Evolutionary conservation across 2,113 vertebrate species (phyloP), one percentile per base, ranked within the genome.

Genomic region (Echinops telfairi): DNA sequence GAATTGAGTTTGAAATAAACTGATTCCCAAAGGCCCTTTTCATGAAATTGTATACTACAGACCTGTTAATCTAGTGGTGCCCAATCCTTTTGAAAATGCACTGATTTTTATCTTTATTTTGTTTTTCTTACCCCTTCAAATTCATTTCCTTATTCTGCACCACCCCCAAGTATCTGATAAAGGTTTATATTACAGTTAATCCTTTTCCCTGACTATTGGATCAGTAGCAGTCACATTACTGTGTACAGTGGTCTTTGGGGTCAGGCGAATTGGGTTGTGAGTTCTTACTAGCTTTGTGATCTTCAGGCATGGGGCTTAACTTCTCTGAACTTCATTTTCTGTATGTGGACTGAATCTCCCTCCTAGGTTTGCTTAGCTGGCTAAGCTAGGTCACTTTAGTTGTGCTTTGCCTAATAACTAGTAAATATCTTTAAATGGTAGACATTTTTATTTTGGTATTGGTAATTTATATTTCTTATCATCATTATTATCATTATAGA

Each of bases 1-100:
- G 60, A 92, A 83, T 94, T n/a, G 14, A 95, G 29, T 88, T 95
- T 87, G 91, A 80, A 95, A 93, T 83, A 91, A 93, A 76, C 66
- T 76, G 43, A 86, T 80, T 94, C 71, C 71, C 73, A 75, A 36
- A 62, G 43, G 29, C n/a, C 12, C 27, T 58, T 90, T 96, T 96
- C 43, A 83, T 89, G 43, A 95, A 64, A 89, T 70, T 40, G 25
- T 58, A 83, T 70, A 75, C 11, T 70, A 75, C 11, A 95, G 14
- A 79, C 43, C n/a, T 92, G 33, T 31, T 89, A 84, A 36, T 85
- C 22, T 20, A 89, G n/a, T 93, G 76, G 75, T 94, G 64, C 16
- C 43, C 16, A 81, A 88, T 90, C 62, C 73, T 90, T 94, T 75
- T 78, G 36, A 89, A 89, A 91, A 93, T 89, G 70, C 43, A 38